Evolutionary conservation across 2,797 vertebrate species (phyloP), one percentile per base, ranked within the genome.

Genomic region (Hippocampus kuda): DNA sequence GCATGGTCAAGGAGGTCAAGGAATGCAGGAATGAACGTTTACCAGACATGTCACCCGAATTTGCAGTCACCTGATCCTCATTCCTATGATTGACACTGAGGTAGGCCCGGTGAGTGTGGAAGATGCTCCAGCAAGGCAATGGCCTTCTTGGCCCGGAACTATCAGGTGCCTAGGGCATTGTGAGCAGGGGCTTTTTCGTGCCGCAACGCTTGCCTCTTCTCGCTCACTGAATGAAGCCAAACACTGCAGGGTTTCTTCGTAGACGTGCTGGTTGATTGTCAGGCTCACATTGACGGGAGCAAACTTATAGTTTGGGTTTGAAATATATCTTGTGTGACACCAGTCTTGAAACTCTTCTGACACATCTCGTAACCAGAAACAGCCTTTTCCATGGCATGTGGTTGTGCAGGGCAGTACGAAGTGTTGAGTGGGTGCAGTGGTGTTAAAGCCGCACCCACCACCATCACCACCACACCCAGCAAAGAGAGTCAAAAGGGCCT

Each of bases 401-500:
- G 71, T 72, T 74, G 75, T 79, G 77, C 79, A 78, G 76, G 72
- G 68, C 63, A 68, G 70, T 70, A 73, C 70, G 69, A 72, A 77
- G 53, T 72, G 77, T 72, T 78, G 80, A 81, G 77, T 78, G 73
- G 79, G 70, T 83, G 75, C 61, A 72, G 74, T 34, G 74, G 77
- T 72, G 77, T 78, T 76, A 72, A 82, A 81, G 73, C 79, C 73
- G 66, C 75, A 79, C 68, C 66, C 70, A 66, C 63, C 68, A 62
- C 71, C 69, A 59, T 63, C 68, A 68, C 72, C 76, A 24, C 72
- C 72, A 73, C 56, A 56, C 56, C 68, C 65, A 62, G 30, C 72
- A 63, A 67, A 46, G 63, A 70, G 75, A 86, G 80, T 86, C 76
- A 88, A 89, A 85, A 78, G 77, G 48, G 64, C 77, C 82, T 87